Percentiles rank a stretch among this genome's conserved stretches.
Conservation (phyloP, 2,113 vertebrate genomes). For the Felis chaus region DNA sequence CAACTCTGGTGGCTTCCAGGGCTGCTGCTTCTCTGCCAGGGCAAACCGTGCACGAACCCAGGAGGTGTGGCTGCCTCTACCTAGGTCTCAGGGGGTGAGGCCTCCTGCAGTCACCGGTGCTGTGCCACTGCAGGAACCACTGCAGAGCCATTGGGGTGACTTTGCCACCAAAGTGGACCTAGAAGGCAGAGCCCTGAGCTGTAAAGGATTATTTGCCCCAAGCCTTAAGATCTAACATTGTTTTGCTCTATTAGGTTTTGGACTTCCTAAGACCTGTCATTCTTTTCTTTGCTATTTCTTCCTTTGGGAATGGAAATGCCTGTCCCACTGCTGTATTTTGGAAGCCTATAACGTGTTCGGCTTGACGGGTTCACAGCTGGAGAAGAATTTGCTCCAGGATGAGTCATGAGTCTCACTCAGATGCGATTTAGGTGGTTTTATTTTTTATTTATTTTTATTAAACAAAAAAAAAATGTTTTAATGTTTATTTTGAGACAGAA, state of each 20-base stretch:
- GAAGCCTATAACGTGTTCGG: background rate
- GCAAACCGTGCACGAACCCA: accelerated
- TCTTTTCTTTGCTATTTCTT: background rate
- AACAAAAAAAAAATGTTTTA: too few relatives aligned
- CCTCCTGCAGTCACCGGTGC: background rate
- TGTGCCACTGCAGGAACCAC: background rate
- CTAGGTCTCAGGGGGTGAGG: background rate
- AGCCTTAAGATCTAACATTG: background rate
- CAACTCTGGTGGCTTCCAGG: background rate
- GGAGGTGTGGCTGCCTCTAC: background rate
- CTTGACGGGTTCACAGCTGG: background rate
- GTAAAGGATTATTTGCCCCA: background rate
- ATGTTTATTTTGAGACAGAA: too few relatives aligned
- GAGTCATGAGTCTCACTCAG: background rate
- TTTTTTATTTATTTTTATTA: too few relatives aligned
- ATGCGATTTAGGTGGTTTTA: background rate
- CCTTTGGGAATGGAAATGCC: background rate
- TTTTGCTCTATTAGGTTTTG: background rate
- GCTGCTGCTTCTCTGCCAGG: background rate
- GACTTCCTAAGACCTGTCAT: background rate
- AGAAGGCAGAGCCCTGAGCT: background rate
- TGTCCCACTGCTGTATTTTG: background rate
- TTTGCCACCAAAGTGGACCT: background rate
- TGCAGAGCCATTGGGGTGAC: background rate
- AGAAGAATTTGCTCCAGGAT: background rate